Percentiles rank a stretch among this genome's conserved stretches.
These are phyloP conservation scores for Drosophila longiperda DNA, from an alignment of 2,888 invertebrate species.

Conservation along the genomic window DNA sequence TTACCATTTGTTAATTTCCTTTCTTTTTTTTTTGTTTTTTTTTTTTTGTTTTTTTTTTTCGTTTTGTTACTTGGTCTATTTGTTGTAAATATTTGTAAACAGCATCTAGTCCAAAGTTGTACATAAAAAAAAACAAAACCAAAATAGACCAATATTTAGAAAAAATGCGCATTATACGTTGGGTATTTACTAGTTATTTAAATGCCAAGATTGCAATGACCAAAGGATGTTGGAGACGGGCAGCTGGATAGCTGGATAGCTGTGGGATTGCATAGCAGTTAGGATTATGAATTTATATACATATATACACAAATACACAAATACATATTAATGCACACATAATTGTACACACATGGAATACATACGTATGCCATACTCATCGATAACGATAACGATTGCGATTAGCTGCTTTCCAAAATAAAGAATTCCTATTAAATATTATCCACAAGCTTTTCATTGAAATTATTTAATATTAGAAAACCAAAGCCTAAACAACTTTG, in stretches of 20 bases:
- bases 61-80: conserved; percentile 29
- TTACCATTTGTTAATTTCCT: not conserved
- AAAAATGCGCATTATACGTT: conserved; percentile 21
- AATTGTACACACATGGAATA: not conserved
- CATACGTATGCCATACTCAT: conserved; percentile 25
- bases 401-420: conserved; percentile 69
- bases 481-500: not conserved
- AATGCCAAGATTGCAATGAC: conserved; percentile 27
- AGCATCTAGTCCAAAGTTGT: conserved; percentile 78
- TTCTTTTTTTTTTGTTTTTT: conserved; percentile 1
- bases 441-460: not conserved
- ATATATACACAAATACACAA: not conserved
- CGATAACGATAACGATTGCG: conserved; percentile 30
- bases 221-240: not conserved
- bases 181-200: conserved; percentile 48
- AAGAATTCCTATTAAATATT: conserved; percentile 68
- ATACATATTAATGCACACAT: not conserved
- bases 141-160: conserved; percentile 17
- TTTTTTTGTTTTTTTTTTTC: not conserved
- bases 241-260: not conserved
- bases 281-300: conserved; percentile 39
- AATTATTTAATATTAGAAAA: too few relatives aligned
- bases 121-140: conserved; percentile 40
- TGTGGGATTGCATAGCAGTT: conserved; percentile 10
- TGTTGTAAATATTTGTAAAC: conserved; percentile 64